phyloP scores from a whole-genome alignment of 2,888 invertebrate genomes.

The Eupeodes luniger region DNA sequence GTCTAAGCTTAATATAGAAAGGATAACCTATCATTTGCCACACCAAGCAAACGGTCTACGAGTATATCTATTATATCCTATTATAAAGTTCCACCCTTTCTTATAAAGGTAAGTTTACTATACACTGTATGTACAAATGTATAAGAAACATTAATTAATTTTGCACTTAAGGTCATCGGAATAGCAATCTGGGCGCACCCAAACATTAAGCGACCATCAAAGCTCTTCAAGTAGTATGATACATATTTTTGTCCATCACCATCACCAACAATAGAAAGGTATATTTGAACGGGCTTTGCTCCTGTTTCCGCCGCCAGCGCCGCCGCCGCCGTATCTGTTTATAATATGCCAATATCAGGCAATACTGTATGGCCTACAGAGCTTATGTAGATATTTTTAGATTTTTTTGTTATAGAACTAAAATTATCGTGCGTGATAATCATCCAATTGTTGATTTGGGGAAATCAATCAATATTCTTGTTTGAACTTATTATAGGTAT shows the following conservation, averaged over 20 bases:
- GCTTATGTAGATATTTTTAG: slow-evolving; percentile 11
- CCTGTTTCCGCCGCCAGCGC: not conserved
- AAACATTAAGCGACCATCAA: slow-evolving; percentile 36
- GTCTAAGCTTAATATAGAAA: slow-evolving; percentile 33
- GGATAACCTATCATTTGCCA: slow-evolving; percentile 48
- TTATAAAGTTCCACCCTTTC: slow-evolving; percentile 22
- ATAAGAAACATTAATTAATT: slow-evolving; percentile 68
- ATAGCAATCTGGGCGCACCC: slow-evolving; percentile 63
- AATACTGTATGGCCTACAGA: not conserved
- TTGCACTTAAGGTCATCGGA: slow-evolving; percentile 67
- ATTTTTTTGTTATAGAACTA: not conserved
- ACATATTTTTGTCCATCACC: not conserved
- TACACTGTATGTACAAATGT: not conserved
- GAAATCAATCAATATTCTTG: slow-evolving; percentile 26
- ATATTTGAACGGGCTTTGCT: not conserved
- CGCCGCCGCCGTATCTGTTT: not conserved
- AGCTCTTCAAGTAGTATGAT: not conserved
- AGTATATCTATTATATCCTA: not conserved
- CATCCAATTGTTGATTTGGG: not conserved
- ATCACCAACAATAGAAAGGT: slow-evolving; percentile 15
- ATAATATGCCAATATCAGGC: slow-evolving; percentile 52
- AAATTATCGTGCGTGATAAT: slow-evolving; percentile 36
- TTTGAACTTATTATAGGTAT: not conserved
- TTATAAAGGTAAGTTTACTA: not conserved
- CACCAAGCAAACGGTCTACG: slow-evolving; percentile 20